phyloP scores from a whole-genome alignment of 2,113 vertebrate genomes.

The Calonectris borealis region DNA sequence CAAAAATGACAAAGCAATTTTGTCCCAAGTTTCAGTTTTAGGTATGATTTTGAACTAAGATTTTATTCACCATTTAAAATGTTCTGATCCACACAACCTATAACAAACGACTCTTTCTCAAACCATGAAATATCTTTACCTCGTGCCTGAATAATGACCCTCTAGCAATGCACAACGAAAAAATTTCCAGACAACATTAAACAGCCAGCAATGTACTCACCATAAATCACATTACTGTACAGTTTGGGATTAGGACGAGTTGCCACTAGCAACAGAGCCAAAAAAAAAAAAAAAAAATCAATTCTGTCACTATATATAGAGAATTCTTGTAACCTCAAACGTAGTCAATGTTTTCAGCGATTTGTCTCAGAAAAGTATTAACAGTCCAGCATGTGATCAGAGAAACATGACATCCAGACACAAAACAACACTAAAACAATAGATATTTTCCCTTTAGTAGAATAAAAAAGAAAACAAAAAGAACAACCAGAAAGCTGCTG shows the following conservation, averaged over 20 bases:
- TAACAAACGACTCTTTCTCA: neutral
- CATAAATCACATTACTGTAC: slow-evolving; percentile 18
- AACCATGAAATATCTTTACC: neutral
- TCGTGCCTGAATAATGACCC: neutral
- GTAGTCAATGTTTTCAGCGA: neutral
- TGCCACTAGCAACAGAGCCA: slow-evolving; percentile 59
- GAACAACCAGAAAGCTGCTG: neutral
- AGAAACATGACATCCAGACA: neutral
- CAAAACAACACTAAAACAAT: neutral
- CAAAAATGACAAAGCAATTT: neutral
- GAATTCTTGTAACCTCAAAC: neutral
- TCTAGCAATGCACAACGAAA: neutral
- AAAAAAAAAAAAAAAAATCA: neutral
- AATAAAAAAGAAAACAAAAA: neutral
- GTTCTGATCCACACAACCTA: neutral
- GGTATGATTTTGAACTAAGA: neutral
- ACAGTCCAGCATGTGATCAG: neutral
- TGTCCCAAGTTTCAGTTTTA: neutral
- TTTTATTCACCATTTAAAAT: neutral
- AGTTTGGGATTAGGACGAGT: slow-evolving; percentile 55
- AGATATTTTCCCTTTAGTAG: neutral
- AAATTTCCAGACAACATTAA: neutral
- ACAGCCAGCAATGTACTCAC: neutral
- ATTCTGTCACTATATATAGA: slow-evolving; percentile 1
- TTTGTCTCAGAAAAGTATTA: slow-evolving; percentile 12